Conservation (phyloP, 1,140 invertebrate species). For the Drosophila baimaii region DNA sequence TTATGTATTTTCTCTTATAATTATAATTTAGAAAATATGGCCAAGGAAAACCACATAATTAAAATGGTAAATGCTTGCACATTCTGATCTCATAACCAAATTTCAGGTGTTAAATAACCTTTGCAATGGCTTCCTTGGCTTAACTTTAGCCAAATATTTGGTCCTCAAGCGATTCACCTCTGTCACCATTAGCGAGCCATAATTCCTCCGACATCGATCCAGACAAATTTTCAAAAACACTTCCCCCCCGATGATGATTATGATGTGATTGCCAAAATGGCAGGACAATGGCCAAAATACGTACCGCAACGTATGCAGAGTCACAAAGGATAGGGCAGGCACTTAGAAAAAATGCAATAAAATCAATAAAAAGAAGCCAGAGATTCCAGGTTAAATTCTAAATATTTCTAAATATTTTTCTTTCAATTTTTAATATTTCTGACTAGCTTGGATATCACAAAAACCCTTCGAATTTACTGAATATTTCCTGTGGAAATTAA, state of each 20-base stretch:
- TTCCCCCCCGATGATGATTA: conserved; percentile 3
- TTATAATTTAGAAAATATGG: not conserved
- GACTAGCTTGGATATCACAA: too few species aligned
- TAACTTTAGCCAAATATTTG: conserved; percentile 7
- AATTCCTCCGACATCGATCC: conserved; percentile 11
- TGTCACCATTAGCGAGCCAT: conserved; percentile 7
- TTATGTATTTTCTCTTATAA: too few species aligned
- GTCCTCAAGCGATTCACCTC: conserved; percentile 17
- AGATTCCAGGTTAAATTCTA: not conserved
- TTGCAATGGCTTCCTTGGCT: not conserved
- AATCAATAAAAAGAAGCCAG: not conserved
- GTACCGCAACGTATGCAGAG: conserved; percentile 19
- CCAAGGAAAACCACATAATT: not conserved
- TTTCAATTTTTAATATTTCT: too few species aligned
- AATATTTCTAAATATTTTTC: too few species aligned
- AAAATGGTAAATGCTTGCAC: not conserved
- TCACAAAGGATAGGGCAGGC: not conserved
- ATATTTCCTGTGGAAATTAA: too few species aligned
- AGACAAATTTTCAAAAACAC: conserved; percentile 27
- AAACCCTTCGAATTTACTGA: too few species aligned
- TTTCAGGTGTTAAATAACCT: not conserved
- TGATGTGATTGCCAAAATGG: conserved; percentile 22
- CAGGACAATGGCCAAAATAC: conserved; percentile 31
- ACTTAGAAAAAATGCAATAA: not conserved
- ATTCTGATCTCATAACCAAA: not conserved